Percentiles rank a stretch among this genome's conserved stretches.
Conservation (phyloP, 2,888 invertebrate genomes). For the Lypha dubia region DNA sequence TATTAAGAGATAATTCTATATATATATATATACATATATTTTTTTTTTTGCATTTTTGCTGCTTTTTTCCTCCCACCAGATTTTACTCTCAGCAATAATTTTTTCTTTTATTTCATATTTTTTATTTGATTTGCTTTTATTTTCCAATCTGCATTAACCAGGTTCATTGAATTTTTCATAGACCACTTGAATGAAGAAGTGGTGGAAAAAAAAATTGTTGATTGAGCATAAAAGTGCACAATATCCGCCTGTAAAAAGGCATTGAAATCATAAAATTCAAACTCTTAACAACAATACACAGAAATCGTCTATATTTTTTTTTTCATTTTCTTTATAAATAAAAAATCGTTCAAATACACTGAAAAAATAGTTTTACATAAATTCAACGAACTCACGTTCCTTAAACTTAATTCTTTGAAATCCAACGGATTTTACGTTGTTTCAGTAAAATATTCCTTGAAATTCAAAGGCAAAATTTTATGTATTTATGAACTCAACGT, state of each 20-base stretch:
- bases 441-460: too few relatives aligned
- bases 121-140: conserved; percentile 27
- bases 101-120: conserved; percentile 27
- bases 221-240: conserved; percentile 75
- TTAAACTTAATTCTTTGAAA: too few relatives aligned
- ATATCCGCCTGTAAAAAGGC: conserved; percentile 74
- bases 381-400: too few relatives aligned
- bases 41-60: neutral
- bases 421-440: too few relatives aligned
- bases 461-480: too few relatives aligned
- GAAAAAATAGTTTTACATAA: too few relatives aligned
- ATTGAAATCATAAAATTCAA: conserved; percentile 69
- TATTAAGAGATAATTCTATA: conserved; percentile 43
- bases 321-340: conserved; percentile 22
- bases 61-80: neutral
- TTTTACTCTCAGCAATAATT: conserved; percentile 12
- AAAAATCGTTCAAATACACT: conserved; percentile 26
- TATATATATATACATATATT: too few relatives aligned
- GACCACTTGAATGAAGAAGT: conserved; percentile 71
- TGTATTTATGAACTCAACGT: too few relatives aligned
- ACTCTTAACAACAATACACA: conserved; percentile 64
- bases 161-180: conserved; percentile 72
- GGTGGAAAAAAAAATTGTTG: conserved; percentile 67
- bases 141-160: conserved; percentile 58
- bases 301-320: conserved; percentile 26